These are phyloP conservation scores for Odobenus rosmarus DNA, from an alignment of 2,113 vertebrate genomes.

Conservation along the genomic window DNA sequence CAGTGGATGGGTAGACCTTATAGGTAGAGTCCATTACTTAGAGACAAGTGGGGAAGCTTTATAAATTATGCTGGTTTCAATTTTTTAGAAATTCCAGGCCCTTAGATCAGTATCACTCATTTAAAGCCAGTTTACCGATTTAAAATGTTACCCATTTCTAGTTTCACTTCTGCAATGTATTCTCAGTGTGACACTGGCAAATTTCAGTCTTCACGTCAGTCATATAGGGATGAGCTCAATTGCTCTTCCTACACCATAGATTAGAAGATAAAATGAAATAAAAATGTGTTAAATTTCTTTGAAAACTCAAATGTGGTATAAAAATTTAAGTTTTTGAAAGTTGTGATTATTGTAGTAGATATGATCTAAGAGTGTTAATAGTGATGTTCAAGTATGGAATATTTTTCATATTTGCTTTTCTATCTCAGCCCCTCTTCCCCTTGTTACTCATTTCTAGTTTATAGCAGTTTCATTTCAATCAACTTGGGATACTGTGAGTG, in stretches of 20 bases:
- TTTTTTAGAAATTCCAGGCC: background rate
- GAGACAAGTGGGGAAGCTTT: background rate
- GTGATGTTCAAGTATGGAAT: background rate
- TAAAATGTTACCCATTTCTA: background rate
- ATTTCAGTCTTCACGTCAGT: background rate
- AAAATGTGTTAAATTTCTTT: background rate
- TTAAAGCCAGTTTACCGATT: background rate
- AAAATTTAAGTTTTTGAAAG: background rate
- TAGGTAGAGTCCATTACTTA: background rate
- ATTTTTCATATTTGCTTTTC: background rate
- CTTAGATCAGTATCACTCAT: background rate
- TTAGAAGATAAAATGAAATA: constrained; percentile 33
- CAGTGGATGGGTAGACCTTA: background rate
- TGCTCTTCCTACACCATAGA: background rate
- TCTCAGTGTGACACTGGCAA: background rate
- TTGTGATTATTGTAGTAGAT: background rate
- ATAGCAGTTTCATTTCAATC: background rate
- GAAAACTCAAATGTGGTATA: background rate
- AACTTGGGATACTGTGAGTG: background rate
- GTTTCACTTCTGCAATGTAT: background rate
- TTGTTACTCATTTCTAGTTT: constrained; percentile 22
- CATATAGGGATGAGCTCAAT: background rate
- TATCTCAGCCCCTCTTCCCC: fast-evolving
- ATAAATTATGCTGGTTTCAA: background rate
- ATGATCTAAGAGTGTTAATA: background rate